These are phyloP conservation scores for Pelmatolapia mariae DNA, from an alignment of 2,113 vertebrate genomes.

Conservation along the genomic window DNA sequence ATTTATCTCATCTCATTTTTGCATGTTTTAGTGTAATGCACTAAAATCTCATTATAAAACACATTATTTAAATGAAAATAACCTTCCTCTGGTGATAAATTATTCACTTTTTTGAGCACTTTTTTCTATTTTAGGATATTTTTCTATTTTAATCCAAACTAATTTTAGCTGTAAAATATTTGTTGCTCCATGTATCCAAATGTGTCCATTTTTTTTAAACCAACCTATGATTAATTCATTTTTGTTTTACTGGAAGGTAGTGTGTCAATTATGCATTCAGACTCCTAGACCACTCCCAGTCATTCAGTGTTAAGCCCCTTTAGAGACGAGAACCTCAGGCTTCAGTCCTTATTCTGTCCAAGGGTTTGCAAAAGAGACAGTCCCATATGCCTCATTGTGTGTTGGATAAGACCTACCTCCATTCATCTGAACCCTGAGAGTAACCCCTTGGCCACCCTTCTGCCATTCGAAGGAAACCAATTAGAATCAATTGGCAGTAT, in stretches of 20 bases:
- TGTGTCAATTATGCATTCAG: constrained; percentile 16
- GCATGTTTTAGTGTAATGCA: neutral
- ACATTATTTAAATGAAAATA: neutral
- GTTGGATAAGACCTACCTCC: constrained; percentile 47
- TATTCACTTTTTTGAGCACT: neutral
- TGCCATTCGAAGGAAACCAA: constrained; percentile 55
- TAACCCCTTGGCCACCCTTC: constrained; percentile 31
- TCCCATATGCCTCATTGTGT: constrained; percentile 59
- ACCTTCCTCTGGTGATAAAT: neutral
- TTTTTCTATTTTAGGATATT: neutral
- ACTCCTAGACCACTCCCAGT: constrained; percentile 3
- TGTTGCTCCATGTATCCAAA: neutral
- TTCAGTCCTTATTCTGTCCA: constrained; percentile 32
- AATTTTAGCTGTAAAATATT: neutral
- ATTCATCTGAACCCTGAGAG: constrained; percentile 47
- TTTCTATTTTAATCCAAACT: neutral
- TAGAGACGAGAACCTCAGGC: constrained; percentile 21
- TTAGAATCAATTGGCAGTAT: constrained; percentile 63
- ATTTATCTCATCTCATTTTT: neutral
- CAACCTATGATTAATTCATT: constrained; percentile 38
- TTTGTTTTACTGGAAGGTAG: constrained; percentile 16
- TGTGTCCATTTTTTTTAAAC: neutral
- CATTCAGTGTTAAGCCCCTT: constrained; percentile 26
- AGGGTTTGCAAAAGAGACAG: constrained; percentile 51
- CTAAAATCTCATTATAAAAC: neutral